Base-by-base conservation (phyloP, 2,888 invertebrate genomes). In the Dryomyza anilis region DNA sequence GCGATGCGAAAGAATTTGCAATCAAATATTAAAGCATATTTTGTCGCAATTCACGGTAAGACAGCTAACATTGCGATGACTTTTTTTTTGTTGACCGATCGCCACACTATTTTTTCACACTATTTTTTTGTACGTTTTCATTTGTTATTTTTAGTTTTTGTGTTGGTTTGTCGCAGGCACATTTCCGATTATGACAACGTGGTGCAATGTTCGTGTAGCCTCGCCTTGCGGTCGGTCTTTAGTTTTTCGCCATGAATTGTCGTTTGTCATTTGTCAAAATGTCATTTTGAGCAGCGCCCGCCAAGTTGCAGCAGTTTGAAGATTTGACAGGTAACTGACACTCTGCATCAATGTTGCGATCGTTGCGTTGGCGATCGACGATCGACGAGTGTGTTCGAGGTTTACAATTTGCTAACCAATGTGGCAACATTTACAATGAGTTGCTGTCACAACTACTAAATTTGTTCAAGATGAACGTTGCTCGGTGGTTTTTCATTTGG, bases 1-100 rank as follows among this genome's bases (percentile, higher is more conserved):
- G 19, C 19, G 48, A 52, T 52, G 33, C 45, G 19, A 52, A 61
- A 53, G 60, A 52, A 61, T 61, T 61, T 27, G 43, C 39, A 36
- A 52, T 36, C 23, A 1, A 50, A 33, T n/a, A 60, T 7, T 25
- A 50, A 14, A 25, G 1, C 16, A n/a, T 8, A 23, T 21, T 46
- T 48, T 48, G 19, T 21, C 21, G 21, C 5, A 5, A 21, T 19
- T 21, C n/a, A n/a, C n/a, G n/a, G n/a, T n/a, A n/a, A n/a, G n/a
- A 12, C 21, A 12, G 16, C 5, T 25, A 2, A n/a, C 25, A 2
- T 50, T 27, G 21, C 2, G 3, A 16, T 43, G 21, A n/a, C 50
- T 12, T 12, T 14, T 48, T n/a, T 23, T 25, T 23, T 25, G 21
- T 12, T 14, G 21, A 25, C 50, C 50, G 8, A 14, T 14, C 27